Percentiles rank a stretch among this genome's conserved stretches.
Conservation (phyloP, 2,113 vertebrate genomes). For the Cacatua alba region DNA sequence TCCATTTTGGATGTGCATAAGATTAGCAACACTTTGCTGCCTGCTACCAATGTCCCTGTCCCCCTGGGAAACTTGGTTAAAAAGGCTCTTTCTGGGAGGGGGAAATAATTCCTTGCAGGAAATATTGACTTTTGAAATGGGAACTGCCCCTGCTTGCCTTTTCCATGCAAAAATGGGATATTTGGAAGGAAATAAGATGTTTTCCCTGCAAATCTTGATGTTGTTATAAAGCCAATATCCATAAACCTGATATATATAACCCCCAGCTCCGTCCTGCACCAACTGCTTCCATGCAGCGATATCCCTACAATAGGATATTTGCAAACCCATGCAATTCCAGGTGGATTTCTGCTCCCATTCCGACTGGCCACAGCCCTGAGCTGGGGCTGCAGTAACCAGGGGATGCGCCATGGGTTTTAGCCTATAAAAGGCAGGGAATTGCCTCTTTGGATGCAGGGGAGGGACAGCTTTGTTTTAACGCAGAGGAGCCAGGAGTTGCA, state of each 20-base stretch:
- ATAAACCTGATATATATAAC: not conserved
- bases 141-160: not conserved
- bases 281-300: fast-evolving
- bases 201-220: not conserved
- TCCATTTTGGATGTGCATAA: slow-evolving; percentile 28
- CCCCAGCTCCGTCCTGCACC: not conserved
- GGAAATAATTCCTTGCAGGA: not conserved
- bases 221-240: not conserved
- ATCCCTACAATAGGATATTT: fast-evolving
- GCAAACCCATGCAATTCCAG: fast-evolving
- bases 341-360: not conserved
- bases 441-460: too few species aligned
- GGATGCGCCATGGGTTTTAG: not conserved
- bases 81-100: fast-evolving
- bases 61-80: not conserved
- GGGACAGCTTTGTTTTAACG: not conserved
- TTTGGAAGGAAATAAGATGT: not conserved
- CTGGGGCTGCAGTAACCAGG: not conserved
- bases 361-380: fast-evolving
- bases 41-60: not conserved
- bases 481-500: not conserved
- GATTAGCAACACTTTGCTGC: slow-evolving; percentile 47
- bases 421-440: not conserved
- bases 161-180: not conserved
- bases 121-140: not conserved